These are phyloP conservation scores for Drosophila persimilis DNA, from an alignment of 1,140 invertebrate species.

Conservation along the genomic window DNA sequence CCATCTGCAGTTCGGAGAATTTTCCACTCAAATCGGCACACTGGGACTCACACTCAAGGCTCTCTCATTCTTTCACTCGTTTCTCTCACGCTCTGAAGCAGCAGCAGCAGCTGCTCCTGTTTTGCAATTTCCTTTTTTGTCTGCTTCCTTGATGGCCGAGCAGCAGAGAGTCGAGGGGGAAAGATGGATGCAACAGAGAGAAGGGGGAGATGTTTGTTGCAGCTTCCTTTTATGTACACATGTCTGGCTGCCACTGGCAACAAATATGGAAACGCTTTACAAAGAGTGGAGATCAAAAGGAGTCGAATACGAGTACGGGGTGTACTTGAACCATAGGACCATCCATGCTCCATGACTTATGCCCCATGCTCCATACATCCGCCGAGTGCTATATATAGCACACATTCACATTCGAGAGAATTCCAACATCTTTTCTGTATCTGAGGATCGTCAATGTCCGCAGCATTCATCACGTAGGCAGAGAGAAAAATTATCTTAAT, in stretches of 20 bases:
- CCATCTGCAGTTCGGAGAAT: constrained; percentile 16
- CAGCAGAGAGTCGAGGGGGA: neutral
- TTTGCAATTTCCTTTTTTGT: constrained; percentile 63
- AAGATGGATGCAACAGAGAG: neutral
- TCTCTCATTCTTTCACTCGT: constrained; percentile 5
- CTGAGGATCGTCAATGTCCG: constrained; percentile 30
- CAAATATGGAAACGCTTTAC: constrained; percentile 3
- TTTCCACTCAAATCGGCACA: constrained; percentile 30
- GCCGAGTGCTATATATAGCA: constrained; percentile 39
- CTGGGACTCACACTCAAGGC: constrained; percentile 13
- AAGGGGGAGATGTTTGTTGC: constrained; percentile 20
- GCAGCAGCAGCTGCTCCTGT: constrained; percentile 47
- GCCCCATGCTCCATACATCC: constrained; percentile 1
- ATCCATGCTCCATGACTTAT: constrained; percentile 5
- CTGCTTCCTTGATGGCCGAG: constrained; percentile 37
- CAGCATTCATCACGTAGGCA: constrained; percentile 29
- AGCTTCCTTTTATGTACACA: constrained; percentile 57
- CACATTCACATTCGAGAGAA: constrained; percentile 6
- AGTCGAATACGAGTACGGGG: constrained; percentile 5
- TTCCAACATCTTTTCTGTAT: constrained; percentile 34
- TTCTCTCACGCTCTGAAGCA: constrained; percentile 3
- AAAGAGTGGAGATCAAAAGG: constrained; percentile 11
- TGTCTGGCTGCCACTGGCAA: neutral
- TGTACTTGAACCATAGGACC: constrained; percentile 7
- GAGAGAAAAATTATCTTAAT: constrained; percentile 9